phyloP scores from a whole-genome alignment of 64 coral and sea anemone species.

The Montipora cactus region DNA sequence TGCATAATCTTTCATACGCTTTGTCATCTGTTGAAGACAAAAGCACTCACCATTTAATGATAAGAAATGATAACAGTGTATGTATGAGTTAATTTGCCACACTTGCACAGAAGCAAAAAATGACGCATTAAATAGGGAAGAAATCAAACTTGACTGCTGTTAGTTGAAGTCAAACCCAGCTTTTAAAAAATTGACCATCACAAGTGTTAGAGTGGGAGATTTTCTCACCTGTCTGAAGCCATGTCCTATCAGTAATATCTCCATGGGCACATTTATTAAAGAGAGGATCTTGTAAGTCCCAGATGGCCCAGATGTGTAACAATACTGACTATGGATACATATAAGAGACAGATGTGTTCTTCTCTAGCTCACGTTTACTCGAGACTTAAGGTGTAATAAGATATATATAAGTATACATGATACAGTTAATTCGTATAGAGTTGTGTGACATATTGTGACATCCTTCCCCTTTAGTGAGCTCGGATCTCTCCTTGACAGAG shows the following conservation, averaged over 20 bases:
- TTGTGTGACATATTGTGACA: no score
- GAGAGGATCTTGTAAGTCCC: slow-evolving; percentile 3
- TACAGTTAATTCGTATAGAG: no score
- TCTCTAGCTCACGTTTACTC: no score
- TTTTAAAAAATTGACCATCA: not conserved
- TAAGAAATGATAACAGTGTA: not conserved
- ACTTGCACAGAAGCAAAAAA: not conserved
- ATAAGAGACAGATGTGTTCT: no score
- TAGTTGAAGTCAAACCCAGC: not conserved
- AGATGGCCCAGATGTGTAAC: no score
- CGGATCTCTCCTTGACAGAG: no score
- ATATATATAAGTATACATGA: no score
- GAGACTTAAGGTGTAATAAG: no score
- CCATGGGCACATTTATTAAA: slow-evolving; percentile 1
- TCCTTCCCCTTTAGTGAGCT: no score
- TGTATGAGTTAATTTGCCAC: not conserved
- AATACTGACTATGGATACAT: no score
- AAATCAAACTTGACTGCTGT: not conserved
- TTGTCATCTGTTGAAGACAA: slow-evolving; percentile 18
- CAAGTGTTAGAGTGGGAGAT: slow-evolving; percentile 11
- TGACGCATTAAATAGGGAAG: not conserved
- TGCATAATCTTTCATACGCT: slow-evolving; percentile 7
- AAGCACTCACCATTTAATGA: not conserved
- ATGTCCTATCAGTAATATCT: slow-evolving; percentile 19
- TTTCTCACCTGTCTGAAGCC: slow-evolving; percentile 21